These are phyloP conservation scores for Thaumetopoea pityocampa DNA, from an alignment of 1,140 invertebrate genomes.

Conservation along the genomic window DNA sequence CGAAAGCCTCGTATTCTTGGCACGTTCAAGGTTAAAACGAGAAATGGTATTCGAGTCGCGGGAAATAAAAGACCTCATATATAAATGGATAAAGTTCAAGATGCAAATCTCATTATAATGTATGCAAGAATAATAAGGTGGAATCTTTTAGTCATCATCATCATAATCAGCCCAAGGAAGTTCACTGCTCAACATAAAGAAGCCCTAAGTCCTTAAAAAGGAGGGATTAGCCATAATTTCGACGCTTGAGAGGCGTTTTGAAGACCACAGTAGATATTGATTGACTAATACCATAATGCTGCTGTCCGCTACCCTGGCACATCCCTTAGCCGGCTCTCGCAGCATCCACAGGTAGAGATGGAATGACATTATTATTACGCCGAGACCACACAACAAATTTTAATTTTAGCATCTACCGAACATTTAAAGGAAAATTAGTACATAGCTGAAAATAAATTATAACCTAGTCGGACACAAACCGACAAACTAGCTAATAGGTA, in stretches of 20 bases:
- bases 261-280: too few relatives aligned
- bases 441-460: slow-evolving; percentile 41
- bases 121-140: neutral
- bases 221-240: too few relatives aligned
- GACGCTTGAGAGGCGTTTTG: too few relatives aligned
- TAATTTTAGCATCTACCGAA: neutral
- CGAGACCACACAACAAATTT: slow-evolving; percentile 4
- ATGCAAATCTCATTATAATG: too few relatives aligned
- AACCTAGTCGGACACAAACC: slow-evolving; percentile 24
- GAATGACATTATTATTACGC: neutral
- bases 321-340: too few relatives aligned
- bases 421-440: slow-evolving; percentile 19
- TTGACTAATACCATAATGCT: too few relatives aligned
- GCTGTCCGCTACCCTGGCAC: too few relatives aligned
- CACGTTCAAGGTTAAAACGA: slow-evolving; percentile 16
- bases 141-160: neutral
- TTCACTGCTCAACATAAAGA: too few relatives aligned
- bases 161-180: too few relatives aligned
- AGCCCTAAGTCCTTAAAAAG: too few relatives aligned
- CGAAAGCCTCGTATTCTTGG: slow-evolving; percentile 10
- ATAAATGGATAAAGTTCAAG: too few relatives aligned
- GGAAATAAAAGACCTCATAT: neutral
- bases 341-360: too few relatives aligned
- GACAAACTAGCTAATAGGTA: slow-evolving; percentile 29
- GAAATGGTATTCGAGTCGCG: slow-evolving; percentile 13